Evolutionary conservation across 2,888 invertebrate genomes (phyloP).

Genomic region (Stratiomys singularior): DNA sequence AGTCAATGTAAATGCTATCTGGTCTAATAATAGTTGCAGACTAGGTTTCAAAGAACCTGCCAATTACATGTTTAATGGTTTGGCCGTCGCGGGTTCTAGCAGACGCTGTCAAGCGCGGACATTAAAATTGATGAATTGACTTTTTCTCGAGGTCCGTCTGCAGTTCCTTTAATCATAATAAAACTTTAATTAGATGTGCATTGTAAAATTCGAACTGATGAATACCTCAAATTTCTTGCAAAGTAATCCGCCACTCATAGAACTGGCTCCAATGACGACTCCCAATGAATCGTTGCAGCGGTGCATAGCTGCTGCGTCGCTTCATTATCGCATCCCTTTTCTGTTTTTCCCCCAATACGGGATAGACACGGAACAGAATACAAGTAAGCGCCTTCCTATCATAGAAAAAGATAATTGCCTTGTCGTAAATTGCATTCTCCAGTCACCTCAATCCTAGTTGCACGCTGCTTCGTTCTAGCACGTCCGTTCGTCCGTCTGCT

Average conservation of each 20-base stretch:
- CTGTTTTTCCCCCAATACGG: conserved; percentile 20
- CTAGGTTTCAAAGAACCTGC: neutral
- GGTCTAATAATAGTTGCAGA: neutral
- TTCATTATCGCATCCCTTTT: conserved; percentile 30
- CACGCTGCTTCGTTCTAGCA: neutral
- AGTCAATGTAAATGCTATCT: conserved; percentile 3
- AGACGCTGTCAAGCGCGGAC: conserved; percentile 11
- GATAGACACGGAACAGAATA: conserved; percentile 40
- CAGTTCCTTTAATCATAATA: conserved; percentile 42
- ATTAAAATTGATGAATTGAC: conserved; percentile 34
- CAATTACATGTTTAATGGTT: conserved; percentile 11
- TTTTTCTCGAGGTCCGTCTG: conserved; percentile 16
- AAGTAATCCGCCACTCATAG: neutral
- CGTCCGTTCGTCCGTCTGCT: neutral
- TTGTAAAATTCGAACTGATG: conserved; percentile 28
- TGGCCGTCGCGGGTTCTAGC: neutral
- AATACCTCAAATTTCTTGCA: conserved; percentile 14
- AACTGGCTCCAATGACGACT: neutral
- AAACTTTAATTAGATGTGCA: conserved; percentile 44
- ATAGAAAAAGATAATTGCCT: conserved; percentile 46
- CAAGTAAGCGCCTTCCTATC: conserved; percentile 27
- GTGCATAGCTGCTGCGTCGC: neutral
- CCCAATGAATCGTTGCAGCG: neutral
- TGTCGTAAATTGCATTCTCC: conserved; percentile 44
- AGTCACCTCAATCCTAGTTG: neutral